A percentile compares a stretch with the other conserved stretches of the same genome.
Conservation (phyloP, 2,113 vertebrate genomes). For the Rousettus leschenaultii region DNA sequence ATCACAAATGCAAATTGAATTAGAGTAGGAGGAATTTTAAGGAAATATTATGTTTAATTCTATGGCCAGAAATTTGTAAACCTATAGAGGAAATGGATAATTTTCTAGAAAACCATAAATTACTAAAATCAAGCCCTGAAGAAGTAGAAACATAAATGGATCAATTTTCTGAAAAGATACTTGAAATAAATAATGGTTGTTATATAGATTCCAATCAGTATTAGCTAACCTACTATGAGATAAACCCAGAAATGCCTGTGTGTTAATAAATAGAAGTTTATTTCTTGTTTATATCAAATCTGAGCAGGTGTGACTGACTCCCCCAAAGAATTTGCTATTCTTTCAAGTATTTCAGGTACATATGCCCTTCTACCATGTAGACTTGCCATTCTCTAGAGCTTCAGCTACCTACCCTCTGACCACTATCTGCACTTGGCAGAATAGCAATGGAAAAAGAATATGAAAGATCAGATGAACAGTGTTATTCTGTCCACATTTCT, state of each 20-base stretch:
- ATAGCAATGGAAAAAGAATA: neutral
- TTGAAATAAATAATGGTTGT: neutral
- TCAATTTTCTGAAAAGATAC: neutral
- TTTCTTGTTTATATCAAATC: neutral
- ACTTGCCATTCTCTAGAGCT: neutral
- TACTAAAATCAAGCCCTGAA: neutral
- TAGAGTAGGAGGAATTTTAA: neutral
- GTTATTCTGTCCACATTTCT: neutral
- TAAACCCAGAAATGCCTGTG: neutral
- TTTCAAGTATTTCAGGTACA: neutral
- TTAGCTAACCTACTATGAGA: neutral
- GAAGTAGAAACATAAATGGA: neutral
- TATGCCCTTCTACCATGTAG: neutral
- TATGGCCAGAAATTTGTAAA: neutral
- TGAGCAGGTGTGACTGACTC: neutral
- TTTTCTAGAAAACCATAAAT: neutral
- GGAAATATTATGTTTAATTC: neutral
- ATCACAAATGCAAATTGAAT: neutral
- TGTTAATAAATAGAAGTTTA: neutral
- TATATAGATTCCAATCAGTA: neutral
- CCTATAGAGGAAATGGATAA: neutral
- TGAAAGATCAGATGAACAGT: neutral
- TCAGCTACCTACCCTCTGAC: neutral
- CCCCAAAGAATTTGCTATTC: no score
- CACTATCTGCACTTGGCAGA: neutral